These are phyloP conservation scores for Pimpla rufipes DNA, from an alignment of 2,888 invertebrate species.

Conservation along the genomic window DNA sequence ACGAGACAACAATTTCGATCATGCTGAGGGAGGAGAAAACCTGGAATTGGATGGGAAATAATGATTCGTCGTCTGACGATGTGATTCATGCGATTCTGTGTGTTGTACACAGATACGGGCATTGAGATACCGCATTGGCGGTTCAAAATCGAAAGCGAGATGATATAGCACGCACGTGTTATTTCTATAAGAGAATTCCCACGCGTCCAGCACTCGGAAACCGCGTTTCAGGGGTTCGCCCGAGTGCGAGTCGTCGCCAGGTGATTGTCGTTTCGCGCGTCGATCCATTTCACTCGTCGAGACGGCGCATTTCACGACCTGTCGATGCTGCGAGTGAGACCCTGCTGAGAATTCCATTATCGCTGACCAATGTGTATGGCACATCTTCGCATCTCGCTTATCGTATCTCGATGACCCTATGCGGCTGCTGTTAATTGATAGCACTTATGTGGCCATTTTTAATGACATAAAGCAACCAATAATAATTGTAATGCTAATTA, in stretches of 20 bases:
- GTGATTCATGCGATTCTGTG: conserved; percentile 2
- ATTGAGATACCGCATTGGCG: conserved; percentile 1
- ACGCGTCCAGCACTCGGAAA: background rate
- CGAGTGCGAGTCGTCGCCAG: conserved; percentile 11
- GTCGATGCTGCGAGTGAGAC: background rate
- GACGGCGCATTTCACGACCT: background rate
- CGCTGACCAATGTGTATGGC: conserved; percentile 78
- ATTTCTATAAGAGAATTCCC: conserved; percentile 3
- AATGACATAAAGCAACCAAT: too few species aligned
- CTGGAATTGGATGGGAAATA: background rate
- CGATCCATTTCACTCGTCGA: conserved; percentile 14
- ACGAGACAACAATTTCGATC: background rate
- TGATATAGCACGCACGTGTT: conserved; percentile 8
- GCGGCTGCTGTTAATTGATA: too few species aligned
- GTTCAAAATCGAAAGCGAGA: conserved; percentile 3
- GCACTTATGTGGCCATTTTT: too few species aligned
- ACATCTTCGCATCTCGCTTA: conserved; percentile 17
- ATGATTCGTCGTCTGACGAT: conserved; percentile 2
- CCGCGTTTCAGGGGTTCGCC: background rate
- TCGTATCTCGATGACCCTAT: conserved; percentile 14
- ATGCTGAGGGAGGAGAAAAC: background rate
- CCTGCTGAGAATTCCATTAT: conserved; percentile 84
- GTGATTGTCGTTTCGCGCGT: conserved; percentile 10
- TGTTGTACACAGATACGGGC: background rate
- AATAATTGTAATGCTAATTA: too few species aligned